phyloP scores from a whole-genome alignment of 1,140 invertebrate genomes.

The Spodoptera litura region DNA sequence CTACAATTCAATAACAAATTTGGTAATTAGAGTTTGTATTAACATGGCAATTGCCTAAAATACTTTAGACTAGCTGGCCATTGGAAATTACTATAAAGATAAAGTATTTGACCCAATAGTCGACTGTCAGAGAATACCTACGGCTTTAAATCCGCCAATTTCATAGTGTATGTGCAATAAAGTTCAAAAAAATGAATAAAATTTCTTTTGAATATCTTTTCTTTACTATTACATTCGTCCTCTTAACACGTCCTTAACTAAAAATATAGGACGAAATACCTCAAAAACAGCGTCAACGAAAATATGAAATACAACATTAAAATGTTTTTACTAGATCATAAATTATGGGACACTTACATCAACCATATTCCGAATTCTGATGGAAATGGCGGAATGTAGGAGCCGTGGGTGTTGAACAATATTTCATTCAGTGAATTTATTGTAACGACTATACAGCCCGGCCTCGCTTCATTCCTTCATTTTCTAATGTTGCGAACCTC shows the following conservation, averaged over 20 bases:
- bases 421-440: slow-evolving; percentile 46
- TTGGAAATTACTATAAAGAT: no score
- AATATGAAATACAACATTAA: slow-evolving; percentile 3
- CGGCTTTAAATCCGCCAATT: no score
- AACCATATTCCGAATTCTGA: slow-evolving; percentile 28
- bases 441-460: slow-evolving; percentile 37
- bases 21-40: no score
- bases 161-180: no score
- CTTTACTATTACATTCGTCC: background rate
- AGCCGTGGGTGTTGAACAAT: slow-evolving; percentile 16
- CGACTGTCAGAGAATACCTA: no score
- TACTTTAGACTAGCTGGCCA: background rate
- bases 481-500: slow-evolving; percentile 19
- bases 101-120: no score
- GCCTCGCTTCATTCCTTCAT: slow-evolving; percentile 27
- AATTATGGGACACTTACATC: slow-evolving; percentile 41
- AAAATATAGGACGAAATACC: background rate
- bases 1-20: no score
- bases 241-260: background rate
- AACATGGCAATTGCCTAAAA: background rate
- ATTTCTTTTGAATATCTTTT: no score
- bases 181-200: no score
- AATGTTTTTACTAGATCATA: slow-evolving; percentile 14
- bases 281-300: background rate
- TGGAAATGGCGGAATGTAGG: slow-evolving; percentile 20